phyloP scores from a whole-genome alignment of 2,888 invertebrate species.

The Cephalotes varians region DNA sequence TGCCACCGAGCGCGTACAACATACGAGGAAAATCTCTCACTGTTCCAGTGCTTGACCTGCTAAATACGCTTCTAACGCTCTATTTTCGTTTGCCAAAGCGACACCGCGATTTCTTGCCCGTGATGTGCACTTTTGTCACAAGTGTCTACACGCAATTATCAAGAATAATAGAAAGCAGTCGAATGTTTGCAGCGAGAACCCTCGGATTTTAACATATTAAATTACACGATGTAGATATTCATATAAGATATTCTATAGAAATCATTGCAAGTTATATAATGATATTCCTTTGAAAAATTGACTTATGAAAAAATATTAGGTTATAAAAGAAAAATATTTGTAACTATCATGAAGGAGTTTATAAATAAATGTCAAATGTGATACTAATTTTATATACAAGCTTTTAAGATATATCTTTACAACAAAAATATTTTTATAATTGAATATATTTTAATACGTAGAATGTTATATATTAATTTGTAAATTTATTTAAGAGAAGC shows the following conservation, averaged over 20 bases:
- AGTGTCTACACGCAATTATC: background rate
- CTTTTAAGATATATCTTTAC: background rate
- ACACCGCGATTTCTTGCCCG: constrained; percentile 6
- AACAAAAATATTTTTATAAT: background rate
- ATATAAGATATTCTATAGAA: constrained; percentile 3
- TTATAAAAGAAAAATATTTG: background rate
- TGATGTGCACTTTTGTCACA: constrained; percentile 21
- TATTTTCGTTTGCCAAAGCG: constrained; percentile 39
- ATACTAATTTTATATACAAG: background rate
- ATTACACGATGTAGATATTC: background rate
- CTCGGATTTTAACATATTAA: background rate
- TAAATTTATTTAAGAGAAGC: constrained; percentile 7
- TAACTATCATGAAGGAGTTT: background rate
- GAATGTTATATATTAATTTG: background rate
- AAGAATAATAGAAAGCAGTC: constrained; percentile 20
- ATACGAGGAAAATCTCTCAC: constrained; percentile 53
- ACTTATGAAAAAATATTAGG: constrained; percentile 9
- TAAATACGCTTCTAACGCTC: constrained; percentile 49
- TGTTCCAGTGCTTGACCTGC: constrained; percentile 42
- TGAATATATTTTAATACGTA: background rate
- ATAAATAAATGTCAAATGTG: background rate
- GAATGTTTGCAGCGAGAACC: background rate
- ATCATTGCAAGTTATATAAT: background rate
- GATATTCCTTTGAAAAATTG: background rate
- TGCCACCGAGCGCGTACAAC: constrained; percentile 50